Base-by-base conservation (phyloP, 1,140 invertebrate species). In the Pseudomyrmex gracilis region DNA sequence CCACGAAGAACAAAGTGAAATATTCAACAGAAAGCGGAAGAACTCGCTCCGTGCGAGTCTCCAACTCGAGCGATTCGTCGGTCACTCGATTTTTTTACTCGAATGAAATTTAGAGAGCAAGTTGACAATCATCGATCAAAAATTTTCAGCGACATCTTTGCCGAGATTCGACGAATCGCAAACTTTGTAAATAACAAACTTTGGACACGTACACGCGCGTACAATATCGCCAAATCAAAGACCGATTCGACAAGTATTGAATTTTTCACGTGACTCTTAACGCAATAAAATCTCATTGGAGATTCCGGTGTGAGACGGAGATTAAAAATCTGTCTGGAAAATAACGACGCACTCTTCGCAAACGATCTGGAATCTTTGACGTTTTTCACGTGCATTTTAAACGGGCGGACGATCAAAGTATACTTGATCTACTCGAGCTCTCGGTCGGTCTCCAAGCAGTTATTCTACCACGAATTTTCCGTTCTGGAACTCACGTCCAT, bases 281-380 rank as follows among this genome's bases (percentile, higher is more conserved):
- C 8, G 13, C 3, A 15, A 67, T 53, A 67, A 34, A 34, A 66
- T 1, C 8, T 22, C 0, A 49, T 24, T 63, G 57, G 13, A 45
- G 24, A 55, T 67, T 67, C 20, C 34, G 55, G 57, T 77, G 20
- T 22, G 24, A 22, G 13, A 60, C 17, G 64, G 15, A 68, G 13
- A 67, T 77, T 68, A 68, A 77, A 77, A 77, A 77, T 68, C 51
- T 24, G 4, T 34, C 17, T 68, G 17, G 17, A 67, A 77, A 77
- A 77, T 77, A 60, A 61, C 43, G 64, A 45, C 45, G 34, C 34
- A 43, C 22, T 20, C 45, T 17, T 1, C 45, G 45, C 34, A 5
- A 63, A 20, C 9, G 57, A n/a, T 67, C 12, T 20, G 43, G 17
- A 13, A 55, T 77, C 74, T 57, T 77, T 77, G 51, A 77, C 34